A percentile compares a stretch with the other conserved stretches of the same genome.
Evolutionary conservation across 2,797 vertebrate genomes (phyloP).

Genomic region (Rhodeus uyekii): DNA sequence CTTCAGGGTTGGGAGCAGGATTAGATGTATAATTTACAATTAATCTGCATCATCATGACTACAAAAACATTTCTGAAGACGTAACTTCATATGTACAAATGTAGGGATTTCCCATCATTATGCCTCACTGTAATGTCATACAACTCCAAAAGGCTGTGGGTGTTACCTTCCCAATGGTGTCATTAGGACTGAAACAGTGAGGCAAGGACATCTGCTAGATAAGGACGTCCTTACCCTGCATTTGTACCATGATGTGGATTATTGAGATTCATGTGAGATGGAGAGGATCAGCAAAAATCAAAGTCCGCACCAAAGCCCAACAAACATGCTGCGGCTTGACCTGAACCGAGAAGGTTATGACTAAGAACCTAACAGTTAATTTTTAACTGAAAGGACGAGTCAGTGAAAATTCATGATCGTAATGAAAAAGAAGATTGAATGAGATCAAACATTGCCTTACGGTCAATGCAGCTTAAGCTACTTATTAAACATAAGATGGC

Average conservation of each 20-base stretch:
- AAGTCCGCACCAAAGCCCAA: not conserved
- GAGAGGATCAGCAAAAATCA: not conserved
- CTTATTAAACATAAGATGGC: not conserved
- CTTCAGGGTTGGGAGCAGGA: not conserved
- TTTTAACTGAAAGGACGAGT: not conserved
- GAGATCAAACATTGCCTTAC: not conserved
- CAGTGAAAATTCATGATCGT: not conserved
- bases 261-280: not conserved
- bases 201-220: not conserved
- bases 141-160: not conserved
- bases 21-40: not conserved
- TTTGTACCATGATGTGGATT: not conserved
- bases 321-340: conserved; percentile 14
- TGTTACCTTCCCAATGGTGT: not conserved
- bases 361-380: not conserved
- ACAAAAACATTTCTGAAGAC: not conserved
- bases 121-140: not conserved
- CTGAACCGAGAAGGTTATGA: not conserved
- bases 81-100: not conserved
- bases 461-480: not conserved
- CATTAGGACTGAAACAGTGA: not conserved
- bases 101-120: not conserved
- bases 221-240: not conserved
- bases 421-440: not conserved
- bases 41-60: not conserved